phyloP scores from a whole-genome alignment of 2,888 invertebrate species.

The Cheilosia vernalis region DNA sequence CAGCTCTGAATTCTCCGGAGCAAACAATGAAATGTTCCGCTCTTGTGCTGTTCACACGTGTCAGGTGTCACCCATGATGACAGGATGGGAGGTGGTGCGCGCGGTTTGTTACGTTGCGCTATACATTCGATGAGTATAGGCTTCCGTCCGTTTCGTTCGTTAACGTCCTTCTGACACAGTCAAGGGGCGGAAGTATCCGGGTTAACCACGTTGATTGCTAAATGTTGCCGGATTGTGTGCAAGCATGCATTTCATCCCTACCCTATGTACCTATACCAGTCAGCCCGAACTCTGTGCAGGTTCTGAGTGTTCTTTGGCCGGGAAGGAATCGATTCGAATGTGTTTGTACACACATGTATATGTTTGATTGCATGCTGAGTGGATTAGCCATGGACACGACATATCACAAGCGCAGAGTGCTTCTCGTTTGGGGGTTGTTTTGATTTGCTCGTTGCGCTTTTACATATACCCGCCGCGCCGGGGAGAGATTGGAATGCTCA shows the following conservation, averaged over 20 bases:
- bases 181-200: constrained; percentile 47
- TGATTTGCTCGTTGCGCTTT: constrained; percentile 30
- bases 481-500: constrained; percentile 10
- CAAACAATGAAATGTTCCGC: constrained; percentile 57
- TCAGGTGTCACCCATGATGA: constrained; percentile 56
- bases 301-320: background rate
- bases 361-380: constrained; percentile 34
- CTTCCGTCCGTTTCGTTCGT: constrained; percentile 35
- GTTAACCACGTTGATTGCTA: constrained; percentile 64
- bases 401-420: background rate
- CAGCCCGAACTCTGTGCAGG: background rate
- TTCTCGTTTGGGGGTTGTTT: constrained; percentile 4
- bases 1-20: constrained; percentile 10
- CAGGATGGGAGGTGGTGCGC: constrained; percentile 1
- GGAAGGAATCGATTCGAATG: constrained; percentile 33
- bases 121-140: constrained; percentile 1
- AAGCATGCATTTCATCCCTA: constrained; percentile 35
- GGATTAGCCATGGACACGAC: constrained; percentile 25
- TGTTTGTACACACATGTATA: background rate
- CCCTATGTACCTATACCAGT: background rate
- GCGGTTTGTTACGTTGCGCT: background rate
- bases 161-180: constrained; percentile 32
- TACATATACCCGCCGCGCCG: background rate
- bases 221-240: constrained; percentile 50
- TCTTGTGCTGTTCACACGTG: constrained; percentile 52